Conservation (phyloP, 2,113 vertebrate species). For the Orycteropus afer region DNA sequence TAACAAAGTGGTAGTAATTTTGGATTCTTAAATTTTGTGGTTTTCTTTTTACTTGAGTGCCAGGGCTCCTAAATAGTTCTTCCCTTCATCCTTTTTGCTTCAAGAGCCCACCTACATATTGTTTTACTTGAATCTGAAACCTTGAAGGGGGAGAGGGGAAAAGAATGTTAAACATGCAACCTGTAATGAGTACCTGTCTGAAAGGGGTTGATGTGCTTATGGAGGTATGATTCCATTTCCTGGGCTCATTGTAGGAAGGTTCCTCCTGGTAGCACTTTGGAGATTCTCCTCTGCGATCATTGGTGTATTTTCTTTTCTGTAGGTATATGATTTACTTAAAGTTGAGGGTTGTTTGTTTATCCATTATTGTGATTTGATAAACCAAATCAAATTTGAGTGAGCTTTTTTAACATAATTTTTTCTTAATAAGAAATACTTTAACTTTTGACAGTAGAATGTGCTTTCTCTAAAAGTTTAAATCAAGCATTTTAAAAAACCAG, state of each 20-base stretch:
- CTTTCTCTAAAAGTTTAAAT: background rate
- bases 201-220: background rate
- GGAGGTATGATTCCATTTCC: background rate
- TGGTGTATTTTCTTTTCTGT: background rate
- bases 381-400: slow-evolving; percentile 12
- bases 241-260: background rate
- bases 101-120: background rate
- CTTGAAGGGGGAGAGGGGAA: background rate
- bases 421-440: slow-evolving; percentile 27
- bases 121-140: background rate
- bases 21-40: background rate
- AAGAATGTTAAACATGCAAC: background rate
- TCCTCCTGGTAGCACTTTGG: background rate
- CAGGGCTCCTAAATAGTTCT: background rate
- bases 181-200: background rate
- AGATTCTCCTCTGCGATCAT: background rate
- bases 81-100: background rate
- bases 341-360: background rate
- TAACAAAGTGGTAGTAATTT: background rate
- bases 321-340: slow-evolving; percentile 19
- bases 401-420: background rate
- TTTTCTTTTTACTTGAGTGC: background rate
- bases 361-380: background rate
- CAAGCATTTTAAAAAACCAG: background rate
- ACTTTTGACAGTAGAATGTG: slow-evolving; percentile 8